Evolutionary conservation across 2,113 vertebrate genomes (phyloP).

Genomic region (Colius striatus): DNA sequence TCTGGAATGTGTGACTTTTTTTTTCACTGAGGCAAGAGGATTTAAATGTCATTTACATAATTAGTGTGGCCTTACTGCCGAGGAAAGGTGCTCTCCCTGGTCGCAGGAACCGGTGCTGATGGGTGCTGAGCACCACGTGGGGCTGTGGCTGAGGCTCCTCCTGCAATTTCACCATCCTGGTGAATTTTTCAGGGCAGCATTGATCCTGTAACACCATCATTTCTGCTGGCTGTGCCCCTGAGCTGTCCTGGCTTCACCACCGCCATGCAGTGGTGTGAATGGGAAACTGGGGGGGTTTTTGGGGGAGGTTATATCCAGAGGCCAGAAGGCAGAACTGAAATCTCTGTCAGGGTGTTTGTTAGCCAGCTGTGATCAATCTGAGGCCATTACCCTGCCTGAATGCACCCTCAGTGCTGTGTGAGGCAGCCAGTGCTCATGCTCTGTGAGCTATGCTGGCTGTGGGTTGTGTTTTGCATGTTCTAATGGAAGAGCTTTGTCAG

Average conservation of each 20-base stretch:
- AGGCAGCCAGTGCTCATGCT: accelerated
- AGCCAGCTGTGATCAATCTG: slow-evolving; percentile 26
- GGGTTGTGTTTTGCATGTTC: neutral
- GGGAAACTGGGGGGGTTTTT: slow-evolving; percentile 27
- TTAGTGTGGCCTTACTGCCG: neutral
- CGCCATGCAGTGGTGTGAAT: neutral
- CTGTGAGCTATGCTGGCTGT: accelerated
- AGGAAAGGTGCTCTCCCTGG: neutral
- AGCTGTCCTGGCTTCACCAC: neutral
- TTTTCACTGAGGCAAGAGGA: neutral
- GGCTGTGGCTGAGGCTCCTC: accelerated
- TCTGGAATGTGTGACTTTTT: neutral
- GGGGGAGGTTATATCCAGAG: slow-evolving; percentile 2
- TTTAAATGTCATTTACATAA: slow-evolving; percentile 62
- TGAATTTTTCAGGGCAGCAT: neutral
- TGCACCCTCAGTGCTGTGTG: neutral
- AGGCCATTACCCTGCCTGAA: neutral
- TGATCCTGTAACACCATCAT: neutral
- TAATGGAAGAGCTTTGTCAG: too few relatives aligned
- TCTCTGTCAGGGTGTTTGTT: slow-evolving; percentile 33
- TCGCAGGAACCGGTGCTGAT: accelerated
- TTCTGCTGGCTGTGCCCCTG: neutral
- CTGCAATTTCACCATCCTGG: neutral
- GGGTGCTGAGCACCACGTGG: accelerated
- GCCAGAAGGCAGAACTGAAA: slow-evolving; percentile 63